Percentiles rank a stretch among this genome's conserved stretches.
phyloP scores from a whole-genome alignment of 1,140 invertebrate species.

The Psix sp. region DNA sequence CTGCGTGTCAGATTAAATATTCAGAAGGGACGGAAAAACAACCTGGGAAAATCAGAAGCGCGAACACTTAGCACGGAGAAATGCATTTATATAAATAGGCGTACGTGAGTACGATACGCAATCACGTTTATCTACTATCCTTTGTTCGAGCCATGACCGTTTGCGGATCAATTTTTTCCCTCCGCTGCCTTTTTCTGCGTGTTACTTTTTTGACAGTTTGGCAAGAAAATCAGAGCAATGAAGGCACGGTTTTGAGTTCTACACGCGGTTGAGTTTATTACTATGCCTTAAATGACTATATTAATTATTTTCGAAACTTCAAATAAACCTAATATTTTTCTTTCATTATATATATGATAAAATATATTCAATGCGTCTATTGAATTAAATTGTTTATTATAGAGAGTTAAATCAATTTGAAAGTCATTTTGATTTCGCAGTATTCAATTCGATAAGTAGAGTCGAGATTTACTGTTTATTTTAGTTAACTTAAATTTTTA shows the following conservation, averaged over 20 bases:
- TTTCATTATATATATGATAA: too few relatives aligned
- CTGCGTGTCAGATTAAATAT: slow-evolving; percentile 64
- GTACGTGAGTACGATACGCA: slow-evolving; percentile 42
- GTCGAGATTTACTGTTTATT: background rate
- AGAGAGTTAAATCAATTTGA: too few relatives aligned
- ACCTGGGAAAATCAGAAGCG: slow-evolving; percentile 71
- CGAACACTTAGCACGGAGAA: slow-evolving; percentile 56
- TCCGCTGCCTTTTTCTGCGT: background rate
- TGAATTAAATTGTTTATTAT: too few relatives aligned
- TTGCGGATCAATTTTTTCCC: slow-evolving; percentile 32
- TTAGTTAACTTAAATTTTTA: slow-evolving; percentile 22
- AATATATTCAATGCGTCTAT: too few relatives aligned
- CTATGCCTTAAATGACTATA: too few relatives aligned
- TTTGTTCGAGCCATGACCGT: slow-evolving; percentile 34
- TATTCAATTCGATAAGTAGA: too few relatives aligned
- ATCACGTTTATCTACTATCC: slow-evolving; percentile 35
- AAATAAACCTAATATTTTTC: too few relatives aligned
- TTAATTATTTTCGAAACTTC: too few relatives aligned
- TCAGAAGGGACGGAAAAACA: slow-evolving; percentile 63
- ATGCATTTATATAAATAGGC: slow-evolving; percentile 51
- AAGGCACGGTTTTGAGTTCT: too few relatives aligned
- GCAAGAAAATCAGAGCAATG: background rate
- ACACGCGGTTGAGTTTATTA: too few relatives aligned
- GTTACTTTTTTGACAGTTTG: slow-evolving; percentile 9
- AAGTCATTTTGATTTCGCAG: too few relatives aligned